A percentile compares a stretch with the other conserved stretches of the same genome.
These are phyloP conservation scores for Biston betularia DNA, from an alignment of 2,888 invertebrate genomes.

Conservation along the genomic window DNA sequence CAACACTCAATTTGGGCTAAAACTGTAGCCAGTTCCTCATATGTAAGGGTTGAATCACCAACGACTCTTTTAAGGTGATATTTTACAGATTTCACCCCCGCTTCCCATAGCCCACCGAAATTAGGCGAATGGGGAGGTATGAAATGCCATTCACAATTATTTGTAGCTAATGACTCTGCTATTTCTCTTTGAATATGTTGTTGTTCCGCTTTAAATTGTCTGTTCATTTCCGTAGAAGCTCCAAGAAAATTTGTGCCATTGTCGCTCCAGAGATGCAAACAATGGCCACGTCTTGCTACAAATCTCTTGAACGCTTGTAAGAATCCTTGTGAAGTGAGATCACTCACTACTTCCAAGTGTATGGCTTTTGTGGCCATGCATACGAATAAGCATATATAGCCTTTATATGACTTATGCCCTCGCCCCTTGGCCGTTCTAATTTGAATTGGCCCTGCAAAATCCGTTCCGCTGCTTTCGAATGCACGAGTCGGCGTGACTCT, in stretches of 20 bases:
- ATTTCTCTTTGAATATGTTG: no score
- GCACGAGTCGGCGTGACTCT: background rate
- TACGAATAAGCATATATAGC: background rate
- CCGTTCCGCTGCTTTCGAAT: background rate
- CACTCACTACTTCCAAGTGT: background rate
- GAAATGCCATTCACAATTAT: background rate
- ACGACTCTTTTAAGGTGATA: background rate
- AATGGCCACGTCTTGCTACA: background rate
- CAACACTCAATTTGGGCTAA: background rate
- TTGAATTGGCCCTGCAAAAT: background rate
- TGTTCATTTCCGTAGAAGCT: background rate
- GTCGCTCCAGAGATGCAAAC: background rate
- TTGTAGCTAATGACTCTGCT: background rate
- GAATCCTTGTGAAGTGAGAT: background rate
- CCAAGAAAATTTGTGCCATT: background rate
- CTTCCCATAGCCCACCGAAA: background rate
- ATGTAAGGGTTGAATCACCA: background rate
- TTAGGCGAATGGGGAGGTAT: background rate
- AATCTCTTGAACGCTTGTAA: background rate
- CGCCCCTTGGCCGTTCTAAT: background rate
- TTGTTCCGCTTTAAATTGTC: no score
- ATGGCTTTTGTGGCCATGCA: background rate
- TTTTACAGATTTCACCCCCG: background rate
- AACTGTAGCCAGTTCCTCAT: background rate
- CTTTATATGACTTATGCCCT: background rate